These are phyloP conservation scores for Spea bombifrons DNA, from an alignment of 2,113 vertebrate genomes.

Conservation along the genomic window DNA sequence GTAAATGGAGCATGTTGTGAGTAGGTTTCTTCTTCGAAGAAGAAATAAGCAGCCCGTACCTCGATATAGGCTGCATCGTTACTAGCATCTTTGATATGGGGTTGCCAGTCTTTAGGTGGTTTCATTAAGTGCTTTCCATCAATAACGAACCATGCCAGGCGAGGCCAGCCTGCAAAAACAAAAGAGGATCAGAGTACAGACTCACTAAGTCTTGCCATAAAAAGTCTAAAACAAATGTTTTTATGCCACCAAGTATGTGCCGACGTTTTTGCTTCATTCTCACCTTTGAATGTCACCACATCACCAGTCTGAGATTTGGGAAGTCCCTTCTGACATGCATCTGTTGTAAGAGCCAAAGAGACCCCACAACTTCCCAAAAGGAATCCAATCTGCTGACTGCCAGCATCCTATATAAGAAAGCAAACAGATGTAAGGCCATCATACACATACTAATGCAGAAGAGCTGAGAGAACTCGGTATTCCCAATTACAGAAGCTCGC, in stretches of 20 bases:
- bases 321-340: slow-evolving; percentile 93
- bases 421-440: neutral
- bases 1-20: neutral
- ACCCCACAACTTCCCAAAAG: slow-evolving; percentile 92
- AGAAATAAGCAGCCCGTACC: slow-evolving; percentile 56
- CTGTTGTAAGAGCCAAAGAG: slow-evolving; percentile 88
- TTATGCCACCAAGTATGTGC: rapidly evolving
- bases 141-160: slow-evolving; percentile 89
- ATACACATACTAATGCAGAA: neutral
- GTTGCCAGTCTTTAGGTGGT: slow-evolving; percentile 89
- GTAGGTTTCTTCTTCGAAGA: neutral
- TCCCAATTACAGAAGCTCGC: neutral
- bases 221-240: neutral
- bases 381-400: slow-evolving; percentile 93
- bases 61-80: slow-evolving; percentile 87
- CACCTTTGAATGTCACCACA: slow-evolving; percentile 92
- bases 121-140: slow-evolving; percentile 93
- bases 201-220: no score
- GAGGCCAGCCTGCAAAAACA: slow-evolving; percentile 81
- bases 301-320: slow-evolving; percentile 94
- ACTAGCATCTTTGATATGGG: slow-evolving; percentile 70
- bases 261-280: neutral
- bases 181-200: neutral
- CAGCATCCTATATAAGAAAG: slow-evolving; percentile 77
- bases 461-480: neutral